Evolutionary conservation across 2,113 vertebrate species (phyloP).

Genomic region (Diphyllodes magnificus): DNA sequence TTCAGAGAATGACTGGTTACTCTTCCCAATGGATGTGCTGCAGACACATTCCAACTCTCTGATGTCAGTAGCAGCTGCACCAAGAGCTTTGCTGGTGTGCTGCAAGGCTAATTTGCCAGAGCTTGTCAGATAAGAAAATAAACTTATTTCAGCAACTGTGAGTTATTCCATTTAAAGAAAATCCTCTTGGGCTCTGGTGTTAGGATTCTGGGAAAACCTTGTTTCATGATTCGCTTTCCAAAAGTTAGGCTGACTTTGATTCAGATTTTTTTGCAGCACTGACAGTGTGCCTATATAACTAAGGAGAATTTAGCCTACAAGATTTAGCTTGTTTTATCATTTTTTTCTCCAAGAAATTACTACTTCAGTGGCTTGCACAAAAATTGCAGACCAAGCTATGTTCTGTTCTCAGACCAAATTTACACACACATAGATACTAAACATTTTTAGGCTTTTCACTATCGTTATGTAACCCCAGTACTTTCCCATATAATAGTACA

Average conservation of each 20-base stretch:
- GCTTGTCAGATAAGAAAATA: background rate
- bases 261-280: background rate
- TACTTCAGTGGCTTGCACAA: background rate
- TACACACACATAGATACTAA: background rate
- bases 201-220: background rate
- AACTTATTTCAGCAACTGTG: background rate
- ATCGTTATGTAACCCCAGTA: background rate
- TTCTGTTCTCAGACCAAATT: background rate
- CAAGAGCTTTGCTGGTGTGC: background rate
- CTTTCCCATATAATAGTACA: background rate
- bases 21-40: background rate
- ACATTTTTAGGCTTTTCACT: background rate
- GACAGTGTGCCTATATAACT: background rate
- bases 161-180: background rate
- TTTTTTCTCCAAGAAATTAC: background rate
- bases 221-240: background rate
- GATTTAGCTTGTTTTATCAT: background rate
- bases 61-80: background rate
- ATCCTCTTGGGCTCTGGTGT: background rate
- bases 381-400: background rate
- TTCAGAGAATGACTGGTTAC: background rate
- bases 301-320: background rate
- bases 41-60: constrained; percentile 42
- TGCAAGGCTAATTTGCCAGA: background rate
- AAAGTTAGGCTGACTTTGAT: background rate